Base-by-base conservation (phyloP, 1,140 invertebrate genomes). In the Dreissena polymorpha region DNA sequence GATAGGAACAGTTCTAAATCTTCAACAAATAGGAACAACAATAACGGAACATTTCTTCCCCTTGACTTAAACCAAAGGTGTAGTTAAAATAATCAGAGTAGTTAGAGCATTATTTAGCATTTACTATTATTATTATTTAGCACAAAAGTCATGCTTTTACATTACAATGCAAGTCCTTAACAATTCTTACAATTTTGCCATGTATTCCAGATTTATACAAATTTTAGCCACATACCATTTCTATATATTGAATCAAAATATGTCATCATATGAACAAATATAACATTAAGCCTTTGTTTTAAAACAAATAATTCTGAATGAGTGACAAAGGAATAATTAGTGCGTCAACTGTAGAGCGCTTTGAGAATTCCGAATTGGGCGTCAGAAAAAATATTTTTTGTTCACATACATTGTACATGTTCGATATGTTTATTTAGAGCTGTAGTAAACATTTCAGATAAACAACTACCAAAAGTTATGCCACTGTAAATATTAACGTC, bases 401-500 rank as follows among this genome's bases (percentile, higher is more conserved):
- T n/a, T 65, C 68, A 51, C 21, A 69, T 29, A 50, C n/a, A n/a
- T n/a, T n/a, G n/a, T n/a, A n/a, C 84, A 10, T 65, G 18, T 18
- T 39, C 16, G 18, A 76, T 50, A 50, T 72, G n/a, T 39, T 69
- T 83, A 78, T 85, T 85, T n/a, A 83, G n/a, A 64, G 78, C 27
- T 23, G 72, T 53, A n/a, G 75, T 79, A 50, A 86, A 86, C 23
- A 86, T 25, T 51, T 84, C 78, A 53, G 69, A 51, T 63, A 85
- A 60, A 76, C 29, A 39, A 71, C 79, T 85, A 3, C 75, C 25
- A 10, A 84, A 50, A 27, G 85, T 84, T 23, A 78, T 86, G 23
- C 82, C 85, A 21, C 74, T 78, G 70, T 86, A 84, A 75, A 78
- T 86, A 64, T 74, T 83, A 16, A 49, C 14, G 29, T 83, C 74